Evolutionary conservation across 1,140 invertebrate genomes (phyloP), one percentile per base, ranked within the genome.

Genomic region (Drosophila pachea): DNA sequence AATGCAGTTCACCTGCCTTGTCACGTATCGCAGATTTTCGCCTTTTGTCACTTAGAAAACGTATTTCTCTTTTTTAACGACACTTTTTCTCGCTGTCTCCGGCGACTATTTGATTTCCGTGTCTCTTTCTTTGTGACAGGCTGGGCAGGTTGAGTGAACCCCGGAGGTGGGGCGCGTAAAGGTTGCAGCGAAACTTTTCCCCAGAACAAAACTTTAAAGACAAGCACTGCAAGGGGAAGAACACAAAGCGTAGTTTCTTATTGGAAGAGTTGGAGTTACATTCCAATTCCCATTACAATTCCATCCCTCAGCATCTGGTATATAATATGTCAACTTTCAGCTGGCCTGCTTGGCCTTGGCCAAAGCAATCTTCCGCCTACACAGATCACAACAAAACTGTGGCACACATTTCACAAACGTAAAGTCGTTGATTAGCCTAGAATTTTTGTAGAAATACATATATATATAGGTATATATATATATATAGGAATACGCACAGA

Each of bases 41-140:
- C 47, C 67, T 50, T 61, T 69, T 75, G 70, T 78, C 77, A 73
- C 77, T 79, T 79, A 79, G 77, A 79, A 81, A 73, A 61, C 43
- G 61, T 55, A 66, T 73, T 61, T 64, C 40, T 53, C 16, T 35
- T 45, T 16, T 47, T 47, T 43, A 12, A 43, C n/a, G 42, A 14
- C 9, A 45, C 8, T 56, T 56, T 32, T 22, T 63, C 45, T 64
- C 40, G n/a, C 40, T 14, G 12, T 52, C 56, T 58, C 61, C 43
- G 29, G 36, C 62, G 32, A 48, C 56, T 12, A 61, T 75, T 74
- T 64, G 48, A 78, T 82, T 82, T 82, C 78, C 78, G 78, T 50
- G 31, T 70, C 38, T 12, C 12, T 54, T 72, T 72, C 78, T 78
- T 82, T 82, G 78, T 81, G 70, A 75, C 63, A 62, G 33, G 14